Conservation (phyloP, 2,113 vertebrate genomes). For the Cettia cetti region DNA sequence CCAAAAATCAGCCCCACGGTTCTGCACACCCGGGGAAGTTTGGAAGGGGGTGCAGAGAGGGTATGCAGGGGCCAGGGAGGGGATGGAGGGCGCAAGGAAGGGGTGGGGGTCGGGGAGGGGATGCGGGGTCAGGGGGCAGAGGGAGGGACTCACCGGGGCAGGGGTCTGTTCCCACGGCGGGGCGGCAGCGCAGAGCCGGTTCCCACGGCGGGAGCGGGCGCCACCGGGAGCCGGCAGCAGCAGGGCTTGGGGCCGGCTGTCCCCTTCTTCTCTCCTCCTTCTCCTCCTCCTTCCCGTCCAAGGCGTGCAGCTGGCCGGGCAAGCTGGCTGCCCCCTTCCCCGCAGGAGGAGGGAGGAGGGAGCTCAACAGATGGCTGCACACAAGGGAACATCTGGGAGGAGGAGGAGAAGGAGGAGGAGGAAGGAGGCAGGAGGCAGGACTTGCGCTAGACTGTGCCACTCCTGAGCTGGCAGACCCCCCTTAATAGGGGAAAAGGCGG, state of each 20-base stretch:
- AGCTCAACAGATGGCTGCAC: conserved; percentile 59
- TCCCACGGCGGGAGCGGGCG: neutral
- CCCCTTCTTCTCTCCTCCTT: neutral
- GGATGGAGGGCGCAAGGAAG: neutral
- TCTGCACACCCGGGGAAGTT: neutral
- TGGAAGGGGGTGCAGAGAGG: neutral
- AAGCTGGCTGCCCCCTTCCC: conserved; percentile 12
- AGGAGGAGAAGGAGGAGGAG: neutral
- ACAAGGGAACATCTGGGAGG: conserved; percentile 55
- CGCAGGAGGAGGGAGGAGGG: conserved; percentile 21
- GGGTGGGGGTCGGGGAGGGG: neutral
- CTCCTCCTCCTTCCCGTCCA: neutral
- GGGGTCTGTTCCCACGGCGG: neutral
- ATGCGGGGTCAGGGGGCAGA: neutral
- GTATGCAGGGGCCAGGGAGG: neutral
- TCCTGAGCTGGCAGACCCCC: conserved; percentile 7
- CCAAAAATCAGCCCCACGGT: neutral
- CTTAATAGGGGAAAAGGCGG: neutral
- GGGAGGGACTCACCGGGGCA: neutral
- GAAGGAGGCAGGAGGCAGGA: conserved; percentile 14
- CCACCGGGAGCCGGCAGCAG: neutral
- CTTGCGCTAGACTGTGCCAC: neutral
- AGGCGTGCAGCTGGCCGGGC: conserved; percentile 47
- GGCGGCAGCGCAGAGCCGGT: too few relatives aligned
- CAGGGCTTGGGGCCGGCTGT: neutral